Evolutionary conservation across 2,888 invertebrate genomes (phyloP).

Genomic region (Cecidostiba fungosa): DNA sequence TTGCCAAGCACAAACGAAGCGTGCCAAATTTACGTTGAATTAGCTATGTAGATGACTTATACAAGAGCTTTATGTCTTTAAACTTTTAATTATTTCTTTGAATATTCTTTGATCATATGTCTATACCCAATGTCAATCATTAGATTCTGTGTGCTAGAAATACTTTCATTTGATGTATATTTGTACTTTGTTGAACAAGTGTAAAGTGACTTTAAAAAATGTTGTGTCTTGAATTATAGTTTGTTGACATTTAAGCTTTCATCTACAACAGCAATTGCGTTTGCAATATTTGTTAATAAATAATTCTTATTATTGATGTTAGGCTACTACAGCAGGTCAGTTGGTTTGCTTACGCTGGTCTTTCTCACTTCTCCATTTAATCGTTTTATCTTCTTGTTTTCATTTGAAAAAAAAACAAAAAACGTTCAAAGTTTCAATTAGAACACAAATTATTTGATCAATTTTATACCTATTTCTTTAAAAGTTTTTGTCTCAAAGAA

Average conservation of each 20-base stretch:
- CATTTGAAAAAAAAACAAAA: constrained; percentile 2
- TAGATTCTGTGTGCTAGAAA: constrained; percentile 35
- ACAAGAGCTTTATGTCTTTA: background rate
- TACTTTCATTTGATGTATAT: constrained; percentile 41
- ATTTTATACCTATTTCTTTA: constrained; percentile 15
- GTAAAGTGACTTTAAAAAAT: constrained; percentile 46
- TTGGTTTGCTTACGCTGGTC: background rate
- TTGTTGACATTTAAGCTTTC: constrained; percentile 24
- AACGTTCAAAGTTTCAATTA: background rate
- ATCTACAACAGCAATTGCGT: constrained; percentile 18
- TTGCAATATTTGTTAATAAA: constrained; percentile 37
- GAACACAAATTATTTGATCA: background rate
- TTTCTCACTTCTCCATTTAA: background rate
- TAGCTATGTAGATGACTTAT: constrained; percentile 16
- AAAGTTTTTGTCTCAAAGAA: constrained; percentile 19
- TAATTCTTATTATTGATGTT: constrained; percentile 22
- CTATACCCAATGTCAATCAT: constrained; percentile 19
- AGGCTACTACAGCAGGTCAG: background rate
- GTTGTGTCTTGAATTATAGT: constrained; percentile 36
- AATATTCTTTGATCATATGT: constrained; percentile 21
- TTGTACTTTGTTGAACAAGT: constrained; percentile 45
- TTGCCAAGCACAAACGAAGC: constrained; percentile 37
- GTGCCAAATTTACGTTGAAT: constrained; percentile 51
- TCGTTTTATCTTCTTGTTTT: background rate
- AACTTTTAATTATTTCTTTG: constrained; percentile 32